Evolutionary conservation across 2,888 invertebrate species (phyloP), one percentile per base, ranked within the genome.

Genomic region (Ophion costatus): DNA sequence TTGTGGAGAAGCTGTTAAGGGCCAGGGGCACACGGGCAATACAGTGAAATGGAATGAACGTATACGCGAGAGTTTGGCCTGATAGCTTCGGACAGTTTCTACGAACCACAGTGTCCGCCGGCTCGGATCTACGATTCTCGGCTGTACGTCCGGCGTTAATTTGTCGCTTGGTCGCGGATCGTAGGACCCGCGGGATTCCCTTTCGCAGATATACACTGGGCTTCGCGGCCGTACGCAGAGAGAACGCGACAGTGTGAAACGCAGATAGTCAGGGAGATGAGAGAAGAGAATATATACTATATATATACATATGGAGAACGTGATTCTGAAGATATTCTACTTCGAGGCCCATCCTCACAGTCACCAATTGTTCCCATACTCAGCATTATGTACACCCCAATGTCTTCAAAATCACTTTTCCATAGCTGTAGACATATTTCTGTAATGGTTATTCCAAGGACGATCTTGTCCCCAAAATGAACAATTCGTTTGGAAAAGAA

Each of bases 161-260:
- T 91, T 91, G 90, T 91, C 91, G 90, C 88, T 89, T 90, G 90
- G 89, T 87, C 89, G 89, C 87, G 89, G 89, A 89, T 87, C 90
- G 89, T 83, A 83, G 88, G 81, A 86, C 90, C 89, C 89, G 85
- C 85, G 89, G 90, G 90, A 90, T 88, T 88, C 88, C 73, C 88
- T 73, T 76, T 57, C 56, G 80, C 61, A 67, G 71, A 80, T 80
- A 66, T 57, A 67, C 79, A 64, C 70, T 69, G n/a, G 45, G 51
- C 66, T 83, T 73, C 14, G 24, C 80, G 87, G 82, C 87, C 87
- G 10, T 45, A 11, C 45, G 14, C 83, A n/a, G 56, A 70, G 56
- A n/a, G 69, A 67, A 66, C 33, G 57, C 42, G 67, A 64, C n/a
- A 61, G 79, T 56, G 64, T 14, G 74, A 78, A 38, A 73, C 59